Base-by-base conservation (phyloP, 2,888 invertebrate genomes). In the Alsophila aescularia region DNA sequence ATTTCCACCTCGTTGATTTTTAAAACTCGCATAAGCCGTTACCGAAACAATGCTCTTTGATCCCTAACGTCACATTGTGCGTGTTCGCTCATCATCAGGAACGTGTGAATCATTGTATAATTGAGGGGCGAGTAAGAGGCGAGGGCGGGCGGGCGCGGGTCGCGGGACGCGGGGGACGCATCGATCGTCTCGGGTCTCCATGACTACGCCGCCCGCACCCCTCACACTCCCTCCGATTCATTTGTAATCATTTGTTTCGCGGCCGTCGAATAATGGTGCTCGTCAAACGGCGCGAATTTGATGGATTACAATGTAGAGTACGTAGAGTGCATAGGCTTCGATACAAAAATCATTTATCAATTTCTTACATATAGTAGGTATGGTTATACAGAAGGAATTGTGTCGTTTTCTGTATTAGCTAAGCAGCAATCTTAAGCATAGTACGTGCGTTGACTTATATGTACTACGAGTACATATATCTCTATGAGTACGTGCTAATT, bases 231-330 rank as follows among this genome's bases (percentile, higher is more conserved):
- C 54, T 81, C 76, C 80, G 75, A 85, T 88, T 87, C 90, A 90
- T 90, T 90, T 90, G 90, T 90, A 87, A 90, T 90, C 90, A 89
- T 91, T 91, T 91, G 90, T 90, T 91, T 90, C 87, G 83, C 81
- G 76, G 80, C 81, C 80, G 76, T 83, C 85, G 83, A 83, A 89
- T 88, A 85, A 87, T 83, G 85, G 83, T 72, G 73, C 77, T 82
- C 79, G 81, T 86, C 85, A 83, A 85, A 87, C 76, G 73, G 77
- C 72, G 81, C 69, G 77, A 85, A 84, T 85, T 85, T 89, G 86
- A 90, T 89, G 79, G 82, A 89, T 89, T 77, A 76, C 74, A 66
- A 52, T 57, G 37, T 58, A 58, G 53, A 49, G 63, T 69, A 69
- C 60, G 66, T 70, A 58, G 53, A 49, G 63, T 69, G 69, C 60